Base-by-base conservation (phyloP, 2,113 vertebrate species). In the Epinephelus cyanopodus region DNA sequence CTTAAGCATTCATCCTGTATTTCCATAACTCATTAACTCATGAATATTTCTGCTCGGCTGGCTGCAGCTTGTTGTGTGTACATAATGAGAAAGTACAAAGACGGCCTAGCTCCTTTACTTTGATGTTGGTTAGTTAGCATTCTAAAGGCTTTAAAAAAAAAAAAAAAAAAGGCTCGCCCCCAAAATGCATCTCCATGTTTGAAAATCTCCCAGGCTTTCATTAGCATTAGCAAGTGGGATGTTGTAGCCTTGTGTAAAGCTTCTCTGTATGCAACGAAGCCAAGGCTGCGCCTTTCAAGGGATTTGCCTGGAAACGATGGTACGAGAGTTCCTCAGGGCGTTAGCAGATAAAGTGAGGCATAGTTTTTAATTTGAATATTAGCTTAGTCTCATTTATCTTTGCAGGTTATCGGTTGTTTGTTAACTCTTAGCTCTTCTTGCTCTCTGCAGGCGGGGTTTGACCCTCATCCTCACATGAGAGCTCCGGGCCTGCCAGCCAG, bases 381-480 rank as follows among this genome's bases (percentile, higher is more conserved):
- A 79, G 72, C 68, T 76, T 74, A 74, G 72, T 45, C 42, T 83
- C 48, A 84, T 88, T 81, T 50, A 73, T 77, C 67, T 77, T 78
- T 75, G 70, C 77, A 21, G 81, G 45, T 63, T 85, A 77, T 77
- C 7, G 25, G 23, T 29, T 87, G 70, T 80, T 75, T 74, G 56
- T 60, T 85, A 57, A 85, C 60, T 42, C 65, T 71, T 64, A 10
- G 9, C 11, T 65, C 1, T 58, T 60, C 47, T 68, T 81, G 33
- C 57, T 88, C 4, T 5, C 81, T 29, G 0, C 91, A 99, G 98
- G 97, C 97, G 2, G 97, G 97, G 1, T 99, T 99, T 21, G 98
- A 99, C 89, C 97, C 98, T 0, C 98, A 99, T 67, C 95, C 97
- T 0, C 96, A 96, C 93, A 98, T 99, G 98, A 93, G 98, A 91